phyloP scores from a whole-genome alignment of 2,888 invertebrate species.

The Nebria salina region DNA sequence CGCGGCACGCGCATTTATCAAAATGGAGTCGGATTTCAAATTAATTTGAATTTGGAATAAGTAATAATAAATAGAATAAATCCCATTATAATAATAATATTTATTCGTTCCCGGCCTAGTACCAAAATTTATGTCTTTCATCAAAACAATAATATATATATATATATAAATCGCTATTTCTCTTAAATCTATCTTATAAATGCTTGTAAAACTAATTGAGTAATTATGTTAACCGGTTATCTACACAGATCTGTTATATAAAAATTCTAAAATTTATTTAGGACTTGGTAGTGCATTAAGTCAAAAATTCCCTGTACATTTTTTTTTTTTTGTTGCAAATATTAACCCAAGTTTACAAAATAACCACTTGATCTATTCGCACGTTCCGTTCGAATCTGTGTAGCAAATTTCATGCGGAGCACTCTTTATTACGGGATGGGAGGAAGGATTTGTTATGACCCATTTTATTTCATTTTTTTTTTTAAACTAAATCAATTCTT shows the following conservation, averaged over 20 bases:
- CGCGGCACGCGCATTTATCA: not conserved
- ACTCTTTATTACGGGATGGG: not conserved
- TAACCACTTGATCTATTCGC: not conserved
- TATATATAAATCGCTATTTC: not conserved
- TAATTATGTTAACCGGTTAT: not conserved
- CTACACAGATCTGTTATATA: constrained; percentile 7
- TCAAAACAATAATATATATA: not conserved
- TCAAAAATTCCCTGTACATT: not conserved
- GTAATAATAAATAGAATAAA: constrained; percentile 10
- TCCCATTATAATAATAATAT: constrained; percentile 43
- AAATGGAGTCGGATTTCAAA: constrained; percentile 6
- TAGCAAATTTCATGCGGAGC: not conserved
- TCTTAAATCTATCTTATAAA: constrained; percentile 13
- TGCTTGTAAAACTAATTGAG: constrained; percentile 28
- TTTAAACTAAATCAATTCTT: not conserved
- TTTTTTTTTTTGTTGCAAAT: not conserved
- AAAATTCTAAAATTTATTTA: not conserved
- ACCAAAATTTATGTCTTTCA: constrained; percentile 31
- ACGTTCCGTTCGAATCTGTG: not conserved
- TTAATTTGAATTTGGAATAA: constrained; percentile 1
- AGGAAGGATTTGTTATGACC: not conserved
- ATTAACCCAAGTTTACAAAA: not conserved
- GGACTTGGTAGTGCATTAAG: not conserved
- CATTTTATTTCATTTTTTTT: not conserved
- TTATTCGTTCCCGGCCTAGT: constrained; percentile 45